Base-by-base conservation (phyloP, 2,797 vertebrate species). In the Morus bassanus region DNA sequence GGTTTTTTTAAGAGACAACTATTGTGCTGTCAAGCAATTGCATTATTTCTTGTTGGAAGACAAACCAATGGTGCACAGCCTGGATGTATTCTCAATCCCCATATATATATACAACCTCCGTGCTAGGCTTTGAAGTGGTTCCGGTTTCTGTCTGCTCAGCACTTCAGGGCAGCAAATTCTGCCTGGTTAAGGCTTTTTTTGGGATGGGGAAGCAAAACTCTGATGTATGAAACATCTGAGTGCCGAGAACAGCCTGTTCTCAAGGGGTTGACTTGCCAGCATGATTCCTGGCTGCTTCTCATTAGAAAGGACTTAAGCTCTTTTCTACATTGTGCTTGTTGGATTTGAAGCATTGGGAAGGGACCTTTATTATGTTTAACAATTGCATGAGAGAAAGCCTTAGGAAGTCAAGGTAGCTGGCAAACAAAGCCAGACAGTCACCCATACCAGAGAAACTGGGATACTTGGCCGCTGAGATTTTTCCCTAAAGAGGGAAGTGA, bases 221-320 rank as follows among this genome's bases (percentile, higher is more conserved):
- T 83, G 39, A 67, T 75, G 70, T 67, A 2, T 45, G 69, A 93
- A 89, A 89, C 21, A 23, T 84, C 19, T 39, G 28, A 85, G 63
- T 73, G 53, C 25, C 63, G 54, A 84, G 67, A 95, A 96, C 85
- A 90, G 70, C 30, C 39, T 87, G 85, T 96, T 93, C 70, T 78
- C 88, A 63, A 70, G 45, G 51, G 43, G 14, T 6, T 65, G 64
- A 69, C 46, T 75, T 90, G 51, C 67, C 87, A 92, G 85, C 85
- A 28, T 50, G 56, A 86, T 57, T 91, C 69, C 85, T 54, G 70
- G 28, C 61, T 86, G 59, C 54, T 90, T 89, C 91, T 95, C 43
- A 77, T 91, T 85, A 94, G 65, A 79, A 90, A 91, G 31, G 39
- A 85, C 27, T 94, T 90, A 60, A 76, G 57, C 48, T 59, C 63